A percentile compares a stretch with the other conserved stretches of the same genome.
Conservation (phyloP, 2,113 vertebrate species). For the Hiodon tergisus region DNA sequence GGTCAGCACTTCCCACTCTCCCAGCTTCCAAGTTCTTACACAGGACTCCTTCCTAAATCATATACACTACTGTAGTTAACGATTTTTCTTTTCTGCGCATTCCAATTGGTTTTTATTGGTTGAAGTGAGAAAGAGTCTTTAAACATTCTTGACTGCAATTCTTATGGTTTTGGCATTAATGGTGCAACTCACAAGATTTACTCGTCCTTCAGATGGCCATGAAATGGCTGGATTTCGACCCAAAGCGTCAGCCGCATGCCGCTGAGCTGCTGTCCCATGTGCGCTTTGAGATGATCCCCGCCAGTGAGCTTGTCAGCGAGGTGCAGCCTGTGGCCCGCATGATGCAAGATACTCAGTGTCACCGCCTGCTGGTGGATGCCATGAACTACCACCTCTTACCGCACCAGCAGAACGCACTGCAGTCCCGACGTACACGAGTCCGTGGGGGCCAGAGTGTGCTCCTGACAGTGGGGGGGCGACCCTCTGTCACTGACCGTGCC, state of each 20-base stretch:
- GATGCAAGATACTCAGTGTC: constrained; percentile 75
- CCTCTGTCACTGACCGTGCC: constrained; percentile 67
- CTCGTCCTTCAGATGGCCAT: constrained; percentile 56
- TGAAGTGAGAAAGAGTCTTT: not conserved
- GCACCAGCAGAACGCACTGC: constrained; percentile 72
- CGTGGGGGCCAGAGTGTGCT: constrained; percentile 63
- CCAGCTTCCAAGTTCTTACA: not conserved
- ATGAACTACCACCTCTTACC: constrained; percentile 84
- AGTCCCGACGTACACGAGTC: constrained; percentile 68
- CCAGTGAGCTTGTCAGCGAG: constrained; percentile 70
- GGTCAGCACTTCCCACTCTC: constrained; percentile 40
- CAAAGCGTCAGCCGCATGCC: constrained; percentile 56
- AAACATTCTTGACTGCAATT: no score
- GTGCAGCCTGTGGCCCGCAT: constrained; percentile 73
- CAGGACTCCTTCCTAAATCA: no score
- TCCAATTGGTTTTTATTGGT: not conserved
- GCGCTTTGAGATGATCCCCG: constrained; percentile 71
- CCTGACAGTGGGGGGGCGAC: constrained; percentile 65
- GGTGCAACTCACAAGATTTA: no score
- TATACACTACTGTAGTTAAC: no score
- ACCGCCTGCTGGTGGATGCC: constrained; percentile 75
- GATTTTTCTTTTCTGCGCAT: not conserved
- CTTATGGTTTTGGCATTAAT: no score
- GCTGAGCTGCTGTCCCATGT: constrained; percentile 67
- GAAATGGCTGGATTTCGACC: constrained; percentile 76